A percentile compares a stretch with the other conserved stretches of the same genome.
phyloP scores from a whole-genome alignment of 2,888 invertebrate genomes.

The Leptopilina myrica region DNA sequence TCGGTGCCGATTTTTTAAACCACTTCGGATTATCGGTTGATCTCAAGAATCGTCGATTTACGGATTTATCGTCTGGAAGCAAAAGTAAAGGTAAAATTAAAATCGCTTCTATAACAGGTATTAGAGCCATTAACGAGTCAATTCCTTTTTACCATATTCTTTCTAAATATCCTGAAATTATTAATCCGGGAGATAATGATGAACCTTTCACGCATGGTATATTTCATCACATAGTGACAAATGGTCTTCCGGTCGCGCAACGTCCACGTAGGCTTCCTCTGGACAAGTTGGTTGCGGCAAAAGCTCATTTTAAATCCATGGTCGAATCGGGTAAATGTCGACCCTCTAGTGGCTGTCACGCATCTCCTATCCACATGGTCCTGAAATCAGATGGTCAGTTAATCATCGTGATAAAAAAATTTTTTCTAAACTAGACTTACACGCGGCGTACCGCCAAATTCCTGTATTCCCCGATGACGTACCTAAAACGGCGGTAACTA shows the following conservation, averaged over 20 bases:
- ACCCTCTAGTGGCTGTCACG: constrained; percentile 59
- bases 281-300: not conserved
- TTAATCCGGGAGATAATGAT: not conserved
- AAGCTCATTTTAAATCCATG: not conserved
- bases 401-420: constrained; percentile 58
- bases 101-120: not conserved
- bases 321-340: not conserved
- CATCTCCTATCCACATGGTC: constrained; percentile 69
- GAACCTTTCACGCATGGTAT: constrained; percentile 43
- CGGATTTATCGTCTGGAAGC: not conserved
- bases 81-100: not conserved
- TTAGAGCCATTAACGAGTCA: not conserved
- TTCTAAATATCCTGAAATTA: not conserved
- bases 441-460: constrained; percentile 71
- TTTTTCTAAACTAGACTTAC: constrained; percentile 66
- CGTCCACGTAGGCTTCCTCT: not conserved
- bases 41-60: not conserved
- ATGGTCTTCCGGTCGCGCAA: constrained; percentile 66
- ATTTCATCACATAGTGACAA: constrained; percentile 65
- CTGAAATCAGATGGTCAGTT: constrained; percentile 52
- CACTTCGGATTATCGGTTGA: not conserved
- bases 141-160: not conserved
- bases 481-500: constrained; percentile 70
- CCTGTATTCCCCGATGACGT: constrained; percentile 69
- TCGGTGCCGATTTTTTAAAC: not conserved